Percentiles rank a stretch among this genome's conserved stretches.
These are phyloP conservation scores for Callipepla californica DNA, from an alignment of 2,113 vertebrate genomes.

Conservation along the genomic window DNA sequence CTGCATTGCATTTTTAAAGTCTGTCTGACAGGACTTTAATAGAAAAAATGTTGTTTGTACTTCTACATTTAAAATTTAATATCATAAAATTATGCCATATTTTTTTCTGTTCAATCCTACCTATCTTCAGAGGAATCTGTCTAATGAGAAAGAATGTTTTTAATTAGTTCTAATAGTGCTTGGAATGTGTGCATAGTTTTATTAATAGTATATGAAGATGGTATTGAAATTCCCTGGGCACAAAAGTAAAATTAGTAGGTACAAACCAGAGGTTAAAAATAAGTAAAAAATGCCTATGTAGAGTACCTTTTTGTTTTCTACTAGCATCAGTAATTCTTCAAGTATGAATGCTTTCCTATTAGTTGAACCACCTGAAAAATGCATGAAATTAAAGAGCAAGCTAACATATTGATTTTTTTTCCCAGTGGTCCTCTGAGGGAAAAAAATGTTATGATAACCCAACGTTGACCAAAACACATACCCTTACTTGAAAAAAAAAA, in stretches of 20 bases:
- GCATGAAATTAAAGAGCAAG: not conserved
- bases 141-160: conserved; percentile 28
- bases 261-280: not conserved
- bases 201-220: not conserved
- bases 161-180: conserved; percentile 16
- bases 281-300: not conserved
- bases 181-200: not conserved
- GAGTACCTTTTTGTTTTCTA: not conserved
- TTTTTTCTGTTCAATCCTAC: not conserved
- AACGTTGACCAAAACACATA: not conserved
- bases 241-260: not conserved
- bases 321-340: not conserved
- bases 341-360: not conserved
- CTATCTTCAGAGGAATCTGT: not conserved
- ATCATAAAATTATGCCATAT: not conserved
- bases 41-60: not conserved
- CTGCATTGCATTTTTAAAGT: not conserved
- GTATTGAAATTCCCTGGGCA: not conserved
- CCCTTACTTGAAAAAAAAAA: accelerated
- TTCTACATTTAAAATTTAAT: not conserved
- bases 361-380: not conserved
- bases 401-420: not conserved
- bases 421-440: not conserved
- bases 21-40: not conserved
- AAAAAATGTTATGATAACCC: not conserved